Conservation (phyloP, 2,113 vertebrate species). For the Paralichthys olivaceus region DNA sequence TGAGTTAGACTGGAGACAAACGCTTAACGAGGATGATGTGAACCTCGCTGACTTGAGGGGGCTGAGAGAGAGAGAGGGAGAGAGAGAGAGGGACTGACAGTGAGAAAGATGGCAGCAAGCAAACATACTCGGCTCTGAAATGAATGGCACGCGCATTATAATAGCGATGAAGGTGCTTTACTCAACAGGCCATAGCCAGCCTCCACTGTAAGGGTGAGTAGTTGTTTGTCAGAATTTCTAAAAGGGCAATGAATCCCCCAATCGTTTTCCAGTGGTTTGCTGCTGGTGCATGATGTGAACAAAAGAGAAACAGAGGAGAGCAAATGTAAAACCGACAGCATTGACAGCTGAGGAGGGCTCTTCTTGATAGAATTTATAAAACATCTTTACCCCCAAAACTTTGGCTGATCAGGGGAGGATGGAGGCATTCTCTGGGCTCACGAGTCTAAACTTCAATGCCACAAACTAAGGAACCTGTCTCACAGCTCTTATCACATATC, state of each 20-base stretch:
- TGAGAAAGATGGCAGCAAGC: slow-evolving; percentile 51
- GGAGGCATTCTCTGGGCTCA: not conserved
- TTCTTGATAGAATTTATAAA: slow-evolving; percentile 50
- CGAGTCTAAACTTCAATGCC: slow-evolving; percentile 32
- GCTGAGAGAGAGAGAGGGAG: slow-evolving; percentile 29
- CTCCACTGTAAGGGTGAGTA: slow-evolving; percentile 64
- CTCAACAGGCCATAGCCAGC: slow-evolving; percentile 63
- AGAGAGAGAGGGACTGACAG: slow-evolving; percentile 41
- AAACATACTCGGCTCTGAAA: slow-evolving; percentile 60
- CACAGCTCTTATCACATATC: slow-evolving; percentile 20
- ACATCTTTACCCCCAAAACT: slow-evolving; percentile 52
- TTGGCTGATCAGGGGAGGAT: slow-evolving; percentile 22
- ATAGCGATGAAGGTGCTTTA: slow-evolving; percentile 63
- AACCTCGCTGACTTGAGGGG: slow-evolving; percentile 89
- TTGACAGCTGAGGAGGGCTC: slow-evolving; percentile 59
- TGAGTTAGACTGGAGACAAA: slow-evolving; percentile 95
- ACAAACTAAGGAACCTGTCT: slow-evolving; percentile 39
- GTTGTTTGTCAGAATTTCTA: slow-evolving; percentile 71
- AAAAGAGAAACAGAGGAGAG: slow-evolving; percentile 58
- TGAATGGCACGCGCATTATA: slow-evolving; percentile 67
- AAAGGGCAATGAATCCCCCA: slow-evolving; percentile 63
- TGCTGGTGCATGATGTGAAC: slow-evolving; percentile 59
- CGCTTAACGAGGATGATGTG: slow-evolving; percentile 97
- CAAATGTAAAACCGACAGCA: slow-evolving; percentile 56
- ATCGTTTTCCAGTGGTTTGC: slow-evolving; percentile 58